Percentiles rank a stretch among this genome's conserved stretches.
Evolutionary conservation across 2,888 invertebrate species (phyloP).

Genomic region (Exocentrus adspersus): DNA sequence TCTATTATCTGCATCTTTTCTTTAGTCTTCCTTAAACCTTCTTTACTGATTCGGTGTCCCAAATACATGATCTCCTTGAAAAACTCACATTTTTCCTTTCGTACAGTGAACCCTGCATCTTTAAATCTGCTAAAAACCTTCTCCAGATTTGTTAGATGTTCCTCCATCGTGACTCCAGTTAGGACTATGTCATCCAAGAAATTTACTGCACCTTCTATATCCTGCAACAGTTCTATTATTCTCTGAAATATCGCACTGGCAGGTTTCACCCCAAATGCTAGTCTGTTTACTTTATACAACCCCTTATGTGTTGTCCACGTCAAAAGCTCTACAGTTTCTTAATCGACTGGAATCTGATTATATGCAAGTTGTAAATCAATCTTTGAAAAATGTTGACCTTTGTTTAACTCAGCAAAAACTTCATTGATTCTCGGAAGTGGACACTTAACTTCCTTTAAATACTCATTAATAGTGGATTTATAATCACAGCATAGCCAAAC

Average conservation of each 20-base stretch:
- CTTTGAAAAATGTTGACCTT: conserved; percentile 43
- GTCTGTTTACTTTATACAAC: conserved; percentile 51
- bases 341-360: conserved; percentile 49
- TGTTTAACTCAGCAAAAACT: conserved; percentile 13
- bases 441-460: conserved; percentile 10
- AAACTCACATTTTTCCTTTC: neutral
- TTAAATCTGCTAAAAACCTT: neutral
- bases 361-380: conserved; percentile 45
- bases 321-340: conserved; percentile 45
- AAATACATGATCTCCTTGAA: neutral
- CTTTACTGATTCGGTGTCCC: neutral
- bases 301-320: conserved; percentile 55
- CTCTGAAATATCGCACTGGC: conserved; percentile 54
- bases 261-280: conserved; percentile 50
- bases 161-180: conserved; percentile 27
- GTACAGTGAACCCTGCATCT: neutral
- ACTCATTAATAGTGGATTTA: conserved; percentile 20
- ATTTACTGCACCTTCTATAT: conserved; percentile 45
- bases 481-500: neutral
- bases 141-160: neutral
- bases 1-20: neutral
- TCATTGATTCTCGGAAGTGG: conserved; percentile 23
- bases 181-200: conserved; percentile 55
- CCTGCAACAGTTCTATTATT: conserved; percentile 53
- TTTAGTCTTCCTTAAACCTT: neutral